These are phyloP conservation scores for Eriocheir sinensis DNA, from an alignment of 1,140 invertebrate genomes.

Conservation along the genomic window DNA sequence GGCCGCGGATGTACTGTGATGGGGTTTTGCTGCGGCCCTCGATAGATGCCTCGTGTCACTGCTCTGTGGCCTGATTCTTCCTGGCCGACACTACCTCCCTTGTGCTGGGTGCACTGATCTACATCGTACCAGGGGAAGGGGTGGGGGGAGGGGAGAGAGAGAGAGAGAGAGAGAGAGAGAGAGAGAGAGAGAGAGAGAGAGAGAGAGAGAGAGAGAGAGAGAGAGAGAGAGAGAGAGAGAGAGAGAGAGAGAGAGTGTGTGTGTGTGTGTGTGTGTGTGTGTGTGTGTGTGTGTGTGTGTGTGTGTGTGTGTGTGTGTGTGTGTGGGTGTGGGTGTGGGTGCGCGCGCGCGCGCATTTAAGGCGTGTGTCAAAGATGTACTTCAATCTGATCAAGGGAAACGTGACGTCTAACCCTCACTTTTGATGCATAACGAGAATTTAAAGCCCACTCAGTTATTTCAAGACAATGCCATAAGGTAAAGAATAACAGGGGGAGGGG, in stretches of 20 bases:
- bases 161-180: conserved; percentile 37
- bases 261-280: no score
- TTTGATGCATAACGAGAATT: no score
- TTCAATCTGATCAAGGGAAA: conserved; percentile 16
- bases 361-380: no score
- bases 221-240: conserved; percentile 58
- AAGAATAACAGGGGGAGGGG: background rate
- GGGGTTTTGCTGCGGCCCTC: background rate
- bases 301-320: no score
- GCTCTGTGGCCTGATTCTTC: conserved; percentile 33
- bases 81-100: background rate
- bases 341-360: no score
- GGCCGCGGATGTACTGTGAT: conserved; percentile 3
- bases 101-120: background rate
- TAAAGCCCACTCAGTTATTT: no score
- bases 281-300: no score
- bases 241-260: conserved; percentile 30
- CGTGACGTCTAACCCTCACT: no score
- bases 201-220: conserved; percentile 68
- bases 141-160: background rate
- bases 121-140: background rate
- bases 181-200: conserved; percentile 48
- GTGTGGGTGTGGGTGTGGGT: no score
- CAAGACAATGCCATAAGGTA: no score
- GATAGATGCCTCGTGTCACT: conserved; percentile 27